phyloP scores from a whole-genome alignment of 2,797 vertebrate genomes.

The Rhinatrema bivittatum region DNA sequence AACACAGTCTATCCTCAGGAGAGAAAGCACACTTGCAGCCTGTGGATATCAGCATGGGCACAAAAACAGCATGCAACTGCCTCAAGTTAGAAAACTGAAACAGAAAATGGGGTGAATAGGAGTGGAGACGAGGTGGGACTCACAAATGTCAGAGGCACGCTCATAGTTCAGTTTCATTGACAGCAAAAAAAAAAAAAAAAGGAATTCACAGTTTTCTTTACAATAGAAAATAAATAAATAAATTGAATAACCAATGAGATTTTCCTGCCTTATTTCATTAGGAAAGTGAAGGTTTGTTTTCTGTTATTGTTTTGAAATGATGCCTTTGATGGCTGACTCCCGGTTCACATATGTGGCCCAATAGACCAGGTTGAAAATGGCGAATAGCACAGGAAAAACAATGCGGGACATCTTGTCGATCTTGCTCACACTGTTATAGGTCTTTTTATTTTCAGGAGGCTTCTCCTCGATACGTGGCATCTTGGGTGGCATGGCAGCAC shows the following conservation, averaged over 20 bases:
- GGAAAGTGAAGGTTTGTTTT: constrained; percentile 27
- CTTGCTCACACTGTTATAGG: constrained; percentile 98
- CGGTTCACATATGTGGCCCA: constrained; percentile 98
- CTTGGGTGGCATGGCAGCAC: constrained; percentile 58
- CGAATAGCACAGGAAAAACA: constrained; percentile 94
- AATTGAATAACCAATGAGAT: no score
- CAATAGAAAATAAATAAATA: constrained; percentile 19
- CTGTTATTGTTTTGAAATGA: constrained; percentile 81
- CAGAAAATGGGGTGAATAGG: constrained; percentile 12
- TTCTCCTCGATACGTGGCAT: constrained; percentile 76
- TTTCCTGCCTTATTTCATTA: constrained; percentile 30
- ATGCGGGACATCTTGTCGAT: constrained; percentile 99
- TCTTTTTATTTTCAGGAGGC: constrained; percentile 79
- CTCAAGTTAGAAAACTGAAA: constrained; percentile 1
- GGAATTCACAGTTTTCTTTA: constrained; percentile 30
- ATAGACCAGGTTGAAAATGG: constrained; percentile 96
- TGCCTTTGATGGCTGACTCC: constrained; percentile 85
- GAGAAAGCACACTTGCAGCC: not conserved
- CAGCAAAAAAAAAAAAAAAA: constrained; percentile 18
- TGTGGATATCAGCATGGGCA: not conserved
- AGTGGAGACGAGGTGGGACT: constrained; percentile 17
- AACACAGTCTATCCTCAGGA: constrained; percentile 6
- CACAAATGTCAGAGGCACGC: constrained; percentile 30
- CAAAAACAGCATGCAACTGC: not conserved
- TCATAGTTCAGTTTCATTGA: constrained; percentile 11